Conservation (phyloP, 2,888 invertebrate species). For the Horisme vitalbata region DNA sequence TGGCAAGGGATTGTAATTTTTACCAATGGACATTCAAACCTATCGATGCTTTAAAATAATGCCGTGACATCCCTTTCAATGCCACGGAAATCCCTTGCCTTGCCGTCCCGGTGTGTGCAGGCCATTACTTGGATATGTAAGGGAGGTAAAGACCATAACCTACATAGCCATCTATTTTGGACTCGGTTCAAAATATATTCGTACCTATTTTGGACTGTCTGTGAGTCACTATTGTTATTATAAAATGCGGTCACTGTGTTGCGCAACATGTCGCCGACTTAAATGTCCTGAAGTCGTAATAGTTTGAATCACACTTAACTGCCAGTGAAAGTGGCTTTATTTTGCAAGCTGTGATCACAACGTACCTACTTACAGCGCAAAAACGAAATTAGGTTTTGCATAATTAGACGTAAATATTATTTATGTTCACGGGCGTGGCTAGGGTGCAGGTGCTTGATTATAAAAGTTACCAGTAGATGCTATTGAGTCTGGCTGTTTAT, state of each 20-base stretch:
- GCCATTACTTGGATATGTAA: too few species aligned
- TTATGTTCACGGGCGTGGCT: slow-evolving; percentile 1
- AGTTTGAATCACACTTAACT: slow-evolving; percentile 58
- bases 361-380: not conserved
- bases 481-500: too few species aligned
- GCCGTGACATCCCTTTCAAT: too few species aligned
- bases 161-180: too few species aligned
- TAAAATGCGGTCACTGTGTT: slow-evolving; percentile 57
- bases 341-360: slow-evolving; percentile 23
- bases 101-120: too few species aligned
- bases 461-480: too few species aligned
- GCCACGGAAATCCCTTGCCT: too few species aligned
- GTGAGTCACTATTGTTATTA: slow-evolving; percentile 57
- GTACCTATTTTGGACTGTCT: slow-evolving; percentile 18
- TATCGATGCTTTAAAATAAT: too few species aligned
- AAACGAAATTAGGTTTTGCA: slow-evolving; percentile 8
- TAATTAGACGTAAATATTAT: slow-evolving; percentile 9
- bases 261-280: slow-evolving; percentile 61
- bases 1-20: too few species aligned
- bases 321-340: slow-evolving; percentile 76
- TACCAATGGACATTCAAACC: too few species aligned
- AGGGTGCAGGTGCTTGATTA: slow-evolving; percentile 2
- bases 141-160: too few species aligned
- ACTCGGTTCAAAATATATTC: not conserved
- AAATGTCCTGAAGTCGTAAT: slow-evolving; percentile 69